Percentiles rank a stretch among this genome's conserved stretches.
These are phyloP conservation scores for Lasiommata megera DNA, from an alignment of 2,888 invertebrate genomes.

Conservation along the genomic window DNA sequence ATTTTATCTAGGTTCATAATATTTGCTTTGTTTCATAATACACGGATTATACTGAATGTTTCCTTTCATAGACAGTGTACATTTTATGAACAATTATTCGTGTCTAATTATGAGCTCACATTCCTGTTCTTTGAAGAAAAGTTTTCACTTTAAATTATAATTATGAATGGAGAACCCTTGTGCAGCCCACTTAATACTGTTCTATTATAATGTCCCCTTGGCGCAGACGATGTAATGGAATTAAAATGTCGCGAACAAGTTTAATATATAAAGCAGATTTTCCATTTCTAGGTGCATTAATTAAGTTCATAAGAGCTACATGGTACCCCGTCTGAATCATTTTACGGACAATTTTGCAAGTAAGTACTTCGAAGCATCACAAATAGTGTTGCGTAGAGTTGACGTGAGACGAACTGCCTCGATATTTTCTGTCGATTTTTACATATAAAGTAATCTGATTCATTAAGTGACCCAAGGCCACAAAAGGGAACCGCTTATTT, in stretches of 20 bases:
- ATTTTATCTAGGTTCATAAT: neutral
- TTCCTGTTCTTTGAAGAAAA: neutral
- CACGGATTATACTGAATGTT: neutral
- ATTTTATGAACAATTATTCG: neutral
- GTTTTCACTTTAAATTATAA: neutral
- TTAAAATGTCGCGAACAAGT: constrained; percentile 18
- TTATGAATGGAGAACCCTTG: constrained; percentile 1
- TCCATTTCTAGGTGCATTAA: constrained; percentile 25
- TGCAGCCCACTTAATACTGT: constrained; percentile 8
- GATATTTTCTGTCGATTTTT: neutral
- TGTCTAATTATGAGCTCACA: constrained; percentile 1
- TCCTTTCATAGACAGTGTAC: neutral
- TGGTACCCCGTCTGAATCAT: constrained; percentile 36
- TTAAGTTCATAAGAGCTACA: constrained; percentile 28
- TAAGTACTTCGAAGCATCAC: constrained; percentile 38
- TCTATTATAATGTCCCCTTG: neutral
- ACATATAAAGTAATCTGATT: neutral
- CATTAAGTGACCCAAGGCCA: neutral
- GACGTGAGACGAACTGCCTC: neutral
- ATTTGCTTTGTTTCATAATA: neutral
- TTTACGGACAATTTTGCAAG: constrained; percentile 46
- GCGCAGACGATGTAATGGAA: constrained; percentile 4
- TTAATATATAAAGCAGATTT: constrained; percentile 23
- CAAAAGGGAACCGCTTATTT: too few relatives aligned
- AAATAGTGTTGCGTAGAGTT: neutral